phyloP scores from a whole-genome alignment of 2,888 invertebrate genomes.

The Phytoseiulus persimilis region DNA sequence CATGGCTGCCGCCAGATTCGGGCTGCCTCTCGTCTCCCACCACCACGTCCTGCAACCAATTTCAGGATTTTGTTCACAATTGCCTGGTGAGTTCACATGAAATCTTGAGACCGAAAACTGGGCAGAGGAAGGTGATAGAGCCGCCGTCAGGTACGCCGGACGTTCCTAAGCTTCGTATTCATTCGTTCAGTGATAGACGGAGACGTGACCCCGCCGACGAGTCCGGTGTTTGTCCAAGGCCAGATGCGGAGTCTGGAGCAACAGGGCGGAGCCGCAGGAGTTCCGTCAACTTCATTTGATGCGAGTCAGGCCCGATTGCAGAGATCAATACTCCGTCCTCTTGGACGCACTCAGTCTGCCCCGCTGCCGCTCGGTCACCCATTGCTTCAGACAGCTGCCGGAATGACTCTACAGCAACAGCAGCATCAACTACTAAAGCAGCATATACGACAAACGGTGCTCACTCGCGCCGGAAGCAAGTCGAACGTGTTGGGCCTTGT shows the following conservation, averaged over 20 bases:
- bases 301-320: slow-evolving; percentile 39
- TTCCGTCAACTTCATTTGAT: slow-evolving; percentile 30
- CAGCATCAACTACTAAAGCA: slow-evolving; percentile 58
- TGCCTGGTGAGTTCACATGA: slow-evolving; percentile 15
- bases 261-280: slow-evolving; percentile 45
- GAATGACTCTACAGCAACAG: slow-evolving; percentile 51
- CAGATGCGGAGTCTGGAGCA: slow-evolving; percentile 57
- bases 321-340: slow-evolving; percentile 62
- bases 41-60: slow-evolving; percentile 52
- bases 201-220: slow-evolving; percentile 53
- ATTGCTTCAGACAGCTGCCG: slow-evolving; percentile 56
- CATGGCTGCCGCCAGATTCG: slow-evolving; percentile 61
- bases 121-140: neutral
- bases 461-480: slow-evolving; percentile 64
- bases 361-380: slow-evolving; percentile 82
- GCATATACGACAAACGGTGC: slow-evolving; percentile 76
- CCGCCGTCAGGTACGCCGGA: neutral
- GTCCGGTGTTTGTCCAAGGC: slow-evolving; percentile 54
- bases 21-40: slow-evolving; percentile 61
- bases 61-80: slow-evolving; percentile 39
- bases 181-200: slow-evolving; percentile 51
- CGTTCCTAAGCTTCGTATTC: slow-evolving; percentile 27
- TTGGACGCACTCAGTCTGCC: slow-evolving; percentile 88
- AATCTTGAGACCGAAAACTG: too few relatives aligned
- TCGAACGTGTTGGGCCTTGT: slow-evolving; percentile 55